Conservation (phyloP, 2,113 vertebrate species). For the Lichenostomus cassidix region DNA sequence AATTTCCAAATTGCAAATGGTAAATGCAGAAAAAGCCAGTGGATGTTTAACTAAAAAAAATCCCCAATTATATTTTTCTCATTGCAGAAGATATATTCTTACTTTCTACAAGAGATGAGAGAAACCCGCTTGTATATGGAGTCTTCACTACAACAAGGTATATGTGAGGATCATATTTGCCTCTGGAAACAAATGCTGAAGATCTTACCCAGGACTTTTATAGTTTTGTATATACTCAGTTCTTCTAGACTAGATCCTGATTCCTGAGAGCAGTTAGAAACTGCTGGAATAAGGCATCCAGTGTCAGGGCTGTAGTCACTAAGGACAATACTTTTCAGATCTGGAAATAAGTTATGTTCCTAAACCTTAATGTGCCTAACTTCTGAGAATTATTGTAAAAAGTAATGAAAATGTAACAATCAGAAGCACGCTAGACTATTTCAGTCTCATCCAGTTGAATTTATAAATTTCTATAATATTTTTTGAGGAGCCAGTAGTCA, state of each 20-base stretch:
- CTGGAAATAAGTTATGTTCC: not conserved
- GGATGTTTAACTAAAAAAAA: not conserved
- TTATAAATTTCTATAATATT: not conserved
- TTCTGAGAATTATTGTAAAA: not conserved
- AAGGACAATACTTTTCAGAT: not conserved
- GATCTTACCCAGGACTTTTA: not conserved
- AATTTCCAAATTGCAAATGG: not conserved
- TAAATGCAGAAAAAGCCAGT: not conserved
- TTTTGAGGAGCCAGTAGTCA: not conserved
- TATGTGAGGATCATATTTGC: not conserved
- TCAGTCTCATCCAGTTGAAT: not conserved
- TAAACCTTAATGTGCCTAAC: not conserved
- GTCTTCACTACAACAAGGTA: conserved; percentile 98
- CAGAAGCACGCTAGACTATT: not conserved
- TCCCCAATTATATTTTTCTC: not conserved
- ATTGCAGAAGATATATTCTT: conserved; percentile 92
- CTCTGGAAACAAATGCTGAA: not conserved
- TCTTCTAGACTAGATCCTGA: not conserved
- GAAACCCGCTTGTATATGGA: conserved; percentile 90
- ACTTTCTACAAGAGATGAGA: conserved; percentile 91
- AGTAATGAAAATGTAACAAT: not conserved
- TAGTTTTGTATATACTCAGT: not conserved
- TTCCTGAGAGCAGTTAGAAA: not conserved
- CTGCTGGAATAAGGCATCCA: not conserved
- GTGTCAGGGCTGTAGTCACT: not conserved